Percentiles rank a stretch among this genome's conserved stretches.
Conservation (phyloP, 2,888 invertebrate genomes). For the Sialis lutaria region DNA sequence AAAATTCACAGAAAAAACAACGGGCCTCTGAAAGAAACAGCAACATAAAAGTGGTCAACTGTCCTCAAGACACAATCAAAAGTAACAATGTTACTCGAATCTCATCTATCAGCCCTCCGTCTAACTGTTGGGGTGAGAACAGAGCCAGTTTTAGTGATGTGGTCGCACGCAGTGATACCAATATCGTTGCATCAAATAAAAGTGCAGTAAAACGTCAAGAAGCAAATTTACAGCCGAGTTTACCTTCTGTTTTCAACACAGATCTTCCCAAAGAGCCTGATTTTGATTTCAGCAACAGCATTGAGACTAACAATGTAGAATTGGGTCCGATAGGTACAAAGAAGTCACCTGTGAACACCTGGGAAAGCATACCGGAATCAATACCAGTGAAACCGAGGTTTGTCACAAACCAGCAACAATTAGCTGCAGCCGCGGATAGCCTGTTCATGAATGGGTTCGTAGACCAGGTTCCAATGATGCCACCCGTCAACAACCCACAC, state of each 20-base stretch:
- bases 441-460: slow-evolving; percentile 17
- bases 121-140: slow-evolving; percentile 32
- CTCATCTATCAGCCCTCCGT: slow-evolving; percentile 19
- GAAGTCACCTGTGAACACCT: slow-evolving; percentile 15
- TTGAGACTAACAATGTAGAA: slow-evolving; percentile 16
- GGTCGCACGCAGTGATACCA: slow-evolving; percentile 32
- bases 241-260: slow-evolving; percentile 2
- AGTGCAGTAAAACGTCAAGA: slow-evolving; percentile 18
- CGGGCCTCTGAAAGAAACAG: slow-evolving; percentile 14
- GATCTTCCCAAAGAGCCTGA: background rate
- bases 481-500: slow-evolving; percentile 5
- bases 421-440: slow-evolving; percentile 13
- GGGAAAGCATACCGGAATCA: slow-evolving; percentile 9
- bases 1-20: slow-evolving; percentile 15
- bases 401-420: slow-evolving; percentile 8
- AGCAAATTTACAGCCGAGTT: slow-evolving; percentile 19
- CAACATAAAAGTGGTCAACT: background rate
- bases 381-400: background rate
- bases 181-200: slow-evolving; percentile 15
- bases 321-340: slow-evolving; percentile 29
- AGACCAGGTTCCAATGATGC: slow-evolving; percentile 13
- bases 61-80: slow-evolving; percentile 4
- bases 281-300: background rate
- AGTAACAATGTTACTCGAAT: slow-evolving; percentile 11
- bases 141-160: slow-evolving; percentile 40